Conservation (phyloP, 2,888 invertebrate genomes). For the Leucophenga montana region DNA sequence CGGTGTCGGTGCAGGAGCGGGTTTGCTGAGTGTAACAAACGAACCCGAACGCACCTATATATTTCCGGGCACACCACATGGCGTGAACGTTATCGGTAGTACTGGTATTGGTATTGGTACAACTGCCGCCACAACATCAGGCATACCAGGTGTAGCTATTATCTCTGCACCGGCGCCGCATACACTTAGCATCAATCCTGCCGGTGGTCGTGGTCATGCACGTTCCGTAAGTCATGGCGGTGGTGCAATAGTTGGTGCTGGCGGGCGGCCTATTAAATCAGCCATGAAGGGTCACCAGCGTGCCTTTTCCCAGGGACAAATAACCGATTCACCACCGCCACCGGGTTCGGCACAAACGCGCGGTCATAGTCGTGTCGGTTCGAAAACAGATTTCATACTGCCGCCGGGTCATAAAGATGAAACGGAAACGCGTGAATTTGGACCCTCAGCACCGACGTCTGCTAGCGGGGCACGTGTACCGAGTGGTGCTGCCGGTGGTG, state of each 20-base stretch:
- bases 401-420: conserved; percentile 89
- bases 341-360: conserved; percentile 61
- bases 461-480: conserved; percentile 63
- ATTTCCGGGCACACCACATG: conserved; percentile 65
- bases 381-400: conserved; percentile 90
- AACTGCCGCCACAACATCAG: conserved; percentile 49
- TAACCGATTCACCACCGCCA: conserved; percentile 76
- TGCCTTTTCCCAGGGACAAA: conserved; percentile 90
- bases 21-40: conserved; percentile 29
- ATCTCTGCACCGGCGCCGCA: conserved; percentile 42
- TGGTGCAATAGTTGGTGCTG: conserved; percentile 74
- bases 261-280: conserved; percentile 82
- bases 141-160: conserved; percentile 59
- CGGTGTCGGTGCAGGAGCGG: conserved; percentile 29
- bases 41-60: conserved; percentile 72
- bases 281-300: conserved; percentile 85
- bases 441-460: conserved; percentile 72
- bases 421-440: conserved; percentile 77
- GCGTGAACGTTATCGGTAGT: conserved; percentile 51
- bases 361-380: conserved; percentile 87
- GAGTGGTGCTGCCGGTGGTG: conserved; percentile 73
- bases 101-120: conserved; percentile 44
- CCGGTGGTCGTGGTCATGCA: conserved; percentile 77
- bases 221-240: conserved; percentile 90
- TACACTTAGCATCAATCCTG: conserved; percentile 46